These are phyloP conservation scores for Sus scrofa DNA, from an alignment of 2,113 vertebrate genomes.

Conservation along the genomic window DNA sequence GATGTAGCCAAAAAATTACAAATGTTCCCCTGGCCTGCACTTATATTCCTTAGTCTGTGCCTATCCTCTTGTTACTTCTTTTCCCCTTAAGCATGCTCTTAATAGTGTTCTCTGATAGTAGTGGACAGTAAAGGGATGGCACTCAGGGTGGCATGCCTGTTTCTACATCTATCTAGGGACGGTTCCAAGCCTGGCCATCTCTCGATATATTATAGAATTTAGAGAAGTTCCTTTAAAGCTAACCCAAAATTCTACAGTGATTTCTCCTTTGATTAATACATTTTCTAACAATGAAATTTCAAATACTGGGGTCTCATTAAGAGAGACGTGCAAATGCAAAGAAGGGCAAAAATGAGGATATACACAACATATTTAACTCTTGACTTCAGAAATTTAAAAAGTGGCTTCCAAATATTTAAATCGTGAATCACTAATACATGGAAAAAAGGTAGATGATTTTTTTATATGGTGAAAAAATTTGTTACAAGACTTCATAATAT, in stretches of 20 bases:
- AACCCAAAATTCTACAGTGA: neutral
- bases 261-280: constrained; percentile 10
- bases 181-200: neutral
- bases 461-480: constrained; percentile 1
- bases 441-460: neutral
- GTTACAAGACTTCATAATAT: neutral
- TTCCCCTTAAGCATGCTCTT: neutral
- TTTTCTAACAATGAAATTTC: constrained; percentile 15
- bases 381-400: constrained; percentile 34
- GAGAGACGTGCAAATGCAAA: neutral
- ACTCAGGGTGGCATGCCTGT: too few species aligned
- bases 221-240: neutral
- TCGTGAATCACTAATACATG: neutral
- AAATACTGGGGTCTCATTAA: neutral
- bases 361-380: neutral
- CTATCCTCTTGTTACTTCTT: neutral
- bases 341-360: neutral
- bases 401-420: constrained; percentile 31
- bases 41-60: neutral
- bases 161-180: neutral
- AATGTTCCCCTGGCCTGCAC: neutral
- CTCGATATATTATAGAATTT: neutral
- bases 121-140: neutral
- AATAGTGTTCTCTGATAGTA: neutral
- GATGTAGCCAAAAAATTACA: neutral